Evolutionary conservation across 2,888 invertebrate species (phyloP).

Genomic region (Chironomus tentans): DNA sequence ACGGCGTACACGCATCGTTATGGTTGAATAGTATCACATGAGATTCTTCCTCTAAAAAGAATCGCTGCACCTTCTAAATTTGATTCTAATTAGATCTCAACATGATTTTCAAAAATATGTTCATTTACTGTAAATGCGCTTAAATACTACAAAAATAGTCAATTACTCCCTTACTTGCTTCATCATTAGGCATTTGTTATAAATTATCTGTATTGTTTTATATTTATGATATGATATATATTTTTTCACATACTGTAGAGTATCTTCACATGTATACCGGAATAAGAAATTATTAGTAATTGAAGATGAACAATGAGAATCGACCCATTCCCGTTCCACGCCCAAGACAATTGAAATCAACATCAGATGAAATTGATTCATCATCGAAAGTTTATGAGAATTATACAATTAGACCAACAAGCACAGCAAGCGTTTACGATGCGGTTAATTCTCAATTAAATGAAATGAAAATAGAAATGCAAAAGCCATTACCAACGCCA

Average conservation of each 20-base stretch:
- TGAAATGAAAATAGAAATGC: neutral
- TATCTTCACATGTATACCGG: neutral
- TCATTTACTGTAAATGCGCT: no score
- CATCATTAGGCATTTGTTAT: no score
- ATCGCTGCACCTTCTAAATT: no score
- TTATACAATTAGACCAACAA: neutral
- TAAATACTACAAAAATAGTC: no score
- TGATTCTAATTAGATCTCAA: no score
- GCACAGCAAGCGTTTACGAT: neutral
- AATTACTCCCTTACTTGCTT: no score
- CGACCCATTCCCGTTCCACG: conserved; percentile 15
- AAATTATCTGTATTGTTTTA: no score
- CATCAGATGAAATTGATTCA: neutral
- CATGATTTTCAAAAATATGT: no score
- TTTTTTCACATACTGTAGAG: neutral
- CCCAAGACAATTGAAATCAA: conserved; percentile 9
- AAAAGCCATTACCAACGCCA: conserved; percentile 6
- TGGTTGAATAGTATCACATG: no score
- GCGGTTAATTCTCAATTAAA: neutral
- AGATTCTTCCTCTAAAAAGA: no score
- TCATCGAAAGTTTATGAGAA: conserved; percentile 1
- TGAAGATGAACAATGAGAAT: conserved; percentile 4
- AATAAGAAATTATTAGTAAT: neutral
- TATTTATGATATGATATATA: neutral
- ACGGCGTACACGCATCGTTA: no score